A percentile compares a stretch with the other conserved stretches of the same genome.
Evolutionary conservation across 2,888 invertebrate genomes (phyloP).

Genomic region (Ennomos fuscantarius): DNA sequence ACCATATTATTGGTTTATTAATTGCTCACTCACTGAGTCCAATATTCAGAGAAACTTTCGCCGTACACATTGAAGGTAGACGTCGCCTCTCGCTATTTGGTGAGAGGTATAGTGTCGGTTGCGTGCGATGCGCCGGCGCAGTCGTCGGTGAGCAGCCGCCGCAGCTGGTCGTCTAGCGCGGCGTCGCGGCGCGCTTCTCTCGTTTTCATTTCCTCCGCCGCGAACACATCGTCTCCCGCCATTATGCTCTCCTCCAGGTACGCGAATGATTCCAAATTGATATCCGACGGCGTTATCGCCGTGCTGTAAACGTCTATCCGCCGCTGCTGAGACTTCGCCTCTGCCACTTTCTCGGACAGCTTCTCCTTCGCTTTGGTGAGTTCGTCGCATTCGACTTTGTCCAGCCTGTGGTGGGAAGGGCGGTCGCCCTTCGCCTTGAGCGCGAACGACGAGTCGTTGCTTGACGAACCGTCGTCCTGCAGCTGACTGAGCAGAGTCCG

Average conservation of each 20-base stretch:
- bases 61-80: constrained; percentile 27
- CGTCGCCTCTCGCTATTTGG: constrained; percentile 68
- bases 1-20: background rate
- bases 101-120: constrained; percentile 73
- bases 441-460: constrained; percentile 81
- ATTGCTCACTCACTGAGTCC: constrained; percentile 27
- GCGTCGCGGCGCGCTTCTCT: constrained; percentile 55
- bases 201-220: constrained; percentile 53
- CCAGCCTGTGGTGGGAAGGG: constrained; percentile 56
- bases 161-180: constrained; percentile 66
- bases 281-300: constrained; percentile 79
- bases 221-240: constrained; percentile 77
- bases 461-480: constrained; percentile 82
- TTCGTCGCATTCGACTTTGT: constrained; percentile 70
- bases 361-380: constrained; percentile 76
- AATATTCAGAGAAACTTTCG: constrained; percentile 23
- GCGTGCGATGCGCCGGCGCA: constrained; percentile 68
- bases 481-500: constrained; percentile 80
- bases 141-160: constrained; percentile 70
- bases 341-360: constrained; percentile 74
- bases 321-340: constrained; percentile 71
- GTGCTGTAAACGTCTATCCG: constrained; percentile 84
- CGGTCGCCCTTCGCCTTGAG: constrained; percentile 65
- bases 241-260: constrained; percentile 80
- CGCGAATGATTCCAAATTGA: constrained; percentile 82